Evolutionary conservation across 1,140 invertebrate genomes (phyloP).

Genomic region (Caenorhabditis remanei): DNA sequence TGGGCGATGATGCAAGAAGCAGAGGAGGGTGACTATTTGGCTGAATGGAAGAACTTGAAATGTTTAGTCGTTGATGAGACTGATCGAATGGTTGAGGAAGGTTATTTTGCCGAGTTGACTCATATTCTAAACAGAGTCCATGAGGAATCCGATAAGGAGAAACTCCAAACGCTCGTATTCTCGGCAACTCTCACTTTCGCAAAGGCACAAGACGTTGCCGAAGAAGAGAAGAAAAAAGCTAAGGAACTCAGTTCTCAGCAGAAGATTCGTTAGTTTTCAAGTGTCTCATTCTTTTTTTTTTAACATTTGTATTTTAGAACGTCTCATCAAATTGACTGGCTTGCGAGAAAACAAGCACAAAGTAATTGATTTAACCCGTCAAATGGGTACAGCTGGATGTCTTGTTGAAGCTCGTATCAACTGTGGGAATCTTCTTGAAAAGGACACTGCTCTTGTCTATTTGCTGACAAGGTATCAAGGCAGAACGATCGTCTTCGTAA

Average conservation of each 20-base stretch:
- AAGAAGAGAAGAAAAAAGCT: conserved; percentile 43
- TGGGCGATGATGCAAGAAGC: conserved; percentile 86
- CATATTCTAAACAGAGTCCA: conserved; percentile 88
- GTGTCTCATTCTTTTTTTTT: neutral
- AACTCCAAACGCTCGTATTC: conserved; percentile 93
- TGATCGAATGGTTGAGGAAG: conserved; percentile 95
- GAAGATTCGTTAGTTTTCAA: conserved; percentile 73
- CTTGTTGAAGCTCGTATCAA: conserved; percentile 87
- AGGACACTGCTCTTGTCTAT: conserved; percentile 94
- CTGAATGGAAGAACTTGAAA: conserved; percentile 79
- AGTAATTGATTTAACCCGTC: conserved; percentile 89
- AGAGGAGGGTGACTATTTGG: conserved; percentile 78
- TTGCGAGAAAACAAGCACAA: conserved; percentile 83
- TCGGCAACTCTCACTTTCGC: conserved; percentile 93
- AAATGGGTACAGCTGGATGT: conserved; percentile 84
- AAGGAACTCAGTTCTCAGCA: conserved; percentile 72
- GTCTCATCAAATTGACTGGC: conserved; percentile 55
- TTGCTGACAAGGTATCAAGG: conserved; percentile 88
- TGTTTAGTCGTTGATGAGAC: conserved; percentile 97
- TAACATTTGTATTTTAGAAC: conserved; percentile 14
- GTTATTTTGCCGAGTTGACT: conserved; percentile 93
- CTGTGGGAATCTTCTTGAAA: conserved; percentile 83
- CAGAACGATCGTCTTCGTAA: conserved; percentile 94
- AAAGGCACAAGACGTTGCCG: conserved; percentile 27
- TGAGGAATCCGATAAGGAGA: conserved; percentile 72